Conservation (phyloP, 1,140 invertebrate genomes). For the Euura saliciscinereae region DNA sequence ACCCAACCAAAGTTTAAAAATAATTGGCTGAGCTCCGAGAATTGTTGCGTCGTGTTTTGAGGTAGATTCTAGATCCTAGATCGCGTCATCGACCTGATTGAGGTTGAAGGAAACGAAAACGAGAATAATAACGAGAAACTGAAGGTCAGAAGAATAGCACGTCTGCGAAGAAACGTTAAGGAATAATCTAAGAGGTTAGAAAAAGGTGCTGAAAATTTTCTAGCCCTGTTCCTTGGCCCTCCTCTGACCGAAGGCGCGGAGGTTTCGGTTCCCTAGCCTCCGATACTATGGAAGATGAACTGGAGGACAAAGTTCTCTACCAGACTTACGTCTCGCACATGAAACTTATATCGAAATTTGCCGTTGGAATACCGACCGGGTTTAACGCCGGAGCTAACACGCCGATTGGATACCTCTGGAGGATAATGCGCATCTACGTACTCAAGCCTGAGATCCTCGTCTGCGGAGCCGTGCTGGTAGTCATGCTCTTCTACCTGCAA, state of each 20-base stretch:
- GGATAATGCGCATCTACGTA: constrained; percentile 73
- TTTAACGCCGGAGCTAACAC: constrained; percentile 66
- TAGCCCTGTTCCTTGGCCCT: too few species aligned
- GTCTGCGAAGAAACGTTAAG: neutral
- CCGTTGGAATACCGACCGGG: constrained; percentile 68
- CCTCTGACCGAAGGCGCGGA: neutral
- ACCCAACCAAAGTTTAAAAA: neutral
- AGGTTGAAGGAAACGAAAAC: neutral
- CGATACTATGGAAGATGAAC: constrained; percentile 81
- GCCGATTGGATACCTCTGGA: constrained; percentile 70
- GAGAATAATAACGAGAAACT: neutral
- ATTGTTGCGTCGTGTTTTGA: neutral
- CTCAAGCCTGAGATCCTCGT: constrained; percentile 77
- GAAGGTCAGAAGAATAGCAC: neutral
- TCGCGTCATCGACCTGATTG: neutral
- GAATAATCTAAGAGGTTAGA: neutral
- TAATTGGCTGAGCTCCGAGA: neutral
- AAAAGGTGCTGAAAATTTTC: neutral
- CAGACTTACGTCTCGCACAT: constrained; percentile 81
- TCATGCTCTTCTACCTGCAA: constrained; percentile 79
- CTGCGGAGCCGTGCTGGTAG: constrained; percentile 68
- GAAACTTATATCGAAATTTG: constrained; percentile 80
- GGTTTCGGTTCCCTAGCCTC: neutral
- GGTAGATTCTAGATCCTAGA: neutral
- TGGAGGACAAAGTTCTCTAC: constrained; percentile 84